These are phyloP conservation scores for Luidia sarsii DNA, from an alignment of 53 echinoderm and acorn worm genomes.

Conservation along the genomic window DNA sequence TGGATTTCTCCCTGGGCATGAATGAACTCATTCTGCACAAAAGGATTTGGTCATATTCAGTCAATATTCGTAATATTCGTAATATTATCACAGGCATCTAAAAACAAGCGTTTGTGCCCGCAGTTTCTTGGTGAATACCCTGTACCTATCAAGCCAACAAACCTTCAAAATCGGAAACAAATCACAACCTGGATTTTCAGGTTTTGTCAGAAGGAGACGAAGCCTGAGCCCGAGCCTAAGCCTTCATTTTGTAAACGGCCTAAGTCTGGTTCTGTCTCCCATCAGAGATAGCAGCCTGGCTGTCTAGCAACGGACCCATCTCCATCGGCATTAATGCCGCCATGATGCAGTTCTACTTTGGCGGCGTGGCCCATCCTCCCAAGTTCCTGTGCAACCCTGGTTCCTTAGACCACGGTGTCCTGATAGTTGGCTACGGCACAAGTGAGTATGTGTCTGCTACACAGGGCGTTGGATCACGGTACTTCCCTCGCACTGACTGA, in stretches of 20 bases:
- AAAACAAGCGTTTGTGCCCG: too few relatives aligned
- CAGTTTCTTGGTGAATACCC: too few relatives aligned
- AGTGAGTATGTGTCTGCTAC: conserved; percentile 54
- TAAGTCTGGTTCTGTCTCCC: not conserved
- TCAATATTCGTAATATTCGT: not conserved
- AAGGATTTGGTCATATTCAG: not conserved
- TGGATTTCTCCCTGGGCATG: too few relatives aligned
- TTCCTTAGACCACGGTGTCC: conserved; percentile 90
- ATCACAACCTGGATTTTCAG: too few relatives aligned
- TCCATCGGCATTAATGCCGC: conserved; percentile 97
- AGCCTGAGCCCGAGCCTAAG: too few relatives aligned
- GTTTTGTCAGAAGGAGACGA: too few relatives aligned
- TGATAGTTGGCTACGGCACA: conserved; percentile 94
- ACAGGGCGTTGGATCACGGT: not conserved
- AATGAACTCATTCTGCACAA: too few relatives aligned
- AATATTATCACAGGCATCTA: too few relatives aligned
- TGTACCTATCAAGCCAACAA: too few relatives aligned
- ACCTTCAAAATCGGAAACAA: too few relatives aligned
- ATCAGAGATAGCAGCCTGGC: conserved; percentile 76
- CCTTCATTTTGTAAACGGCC: too few relatives aligned
- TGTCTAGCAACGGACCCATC: conserved; percentile 79
- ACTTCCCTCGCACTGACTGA: too few relatives aligned
- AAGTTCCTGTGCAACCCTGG: conserved; percentile 84
- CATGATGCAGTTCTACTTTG: conserved; percentile 95
- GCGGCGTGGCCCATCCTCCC: conserved; percentile 88